Conservation (phyloP, 2,113 vertebrate species). For the Euleptes europaea region DNA sequence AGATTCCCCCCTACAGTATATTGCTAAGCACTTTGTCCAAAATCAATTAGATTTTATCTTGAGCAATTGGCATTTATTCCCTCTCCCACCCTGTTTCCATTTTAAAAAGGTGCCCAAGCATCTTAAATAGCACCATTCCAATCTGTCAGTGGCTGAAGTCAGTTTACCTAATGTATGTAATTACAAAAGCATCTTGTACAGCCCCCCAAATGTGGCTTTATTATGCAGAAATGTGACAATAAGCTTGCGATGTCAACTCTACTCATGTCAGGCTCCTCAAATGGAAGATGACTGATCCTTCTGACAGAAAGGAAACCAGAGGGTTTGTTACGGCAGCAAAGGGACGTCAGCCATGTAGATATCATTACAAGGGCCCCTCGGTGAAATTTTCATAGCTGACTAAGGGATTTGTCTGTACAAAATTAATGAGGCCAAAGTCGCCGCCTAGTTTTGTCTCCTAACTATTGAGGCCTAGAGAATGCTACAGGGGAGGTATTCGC, state of each 20-base stretch:
- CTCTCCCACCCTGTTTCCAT: constrained; percentile 10
- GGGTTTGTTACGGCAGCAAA: constrained; percentile 31
- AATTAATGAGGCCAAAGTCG: constrained; percentile 9
- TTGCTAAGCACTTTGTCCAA: not conserved
- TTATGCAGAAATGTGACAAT: constrained; percentile 22
- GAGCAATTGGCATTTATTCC: not conserved
- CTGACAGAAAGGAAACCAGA: constrained; percentile 39
- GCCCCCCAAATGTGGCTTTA: not conserved
- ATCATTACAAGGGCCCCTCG: constrained; percentile 3
- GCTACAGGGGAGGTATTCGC: not conserved
- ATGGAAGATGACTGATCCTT: constrained; percentile 34
- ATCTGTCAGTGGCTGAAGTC: constrained; percentile 12
- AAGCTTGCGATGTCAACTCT: constrained; percentile 13
- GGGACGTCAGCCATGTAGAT: constrained; percentile 25
- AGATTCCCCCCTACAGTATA: not conserved
- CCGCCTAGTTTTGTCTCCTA: constrained; percentile 10
- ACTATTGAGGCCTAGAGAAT: not conserved
- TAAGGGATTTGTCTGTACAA: not conserved
- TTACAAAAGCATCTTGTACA: constrained; percentile 1
- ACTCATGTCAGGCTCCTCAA: constrained; percentile 12
- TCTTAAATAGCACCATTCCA: not conserved
- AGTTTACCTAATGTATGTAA: not conserved
- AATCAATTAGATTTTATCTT: not conserved
- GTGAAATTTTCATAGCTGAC: constrained; percentile 21
- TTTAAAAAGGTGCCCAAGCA: not conserved